Evolutionary conservation across 2,797 vertebrate genomes (phyloP).

Genomic region (Falco cherrug): DNA sequence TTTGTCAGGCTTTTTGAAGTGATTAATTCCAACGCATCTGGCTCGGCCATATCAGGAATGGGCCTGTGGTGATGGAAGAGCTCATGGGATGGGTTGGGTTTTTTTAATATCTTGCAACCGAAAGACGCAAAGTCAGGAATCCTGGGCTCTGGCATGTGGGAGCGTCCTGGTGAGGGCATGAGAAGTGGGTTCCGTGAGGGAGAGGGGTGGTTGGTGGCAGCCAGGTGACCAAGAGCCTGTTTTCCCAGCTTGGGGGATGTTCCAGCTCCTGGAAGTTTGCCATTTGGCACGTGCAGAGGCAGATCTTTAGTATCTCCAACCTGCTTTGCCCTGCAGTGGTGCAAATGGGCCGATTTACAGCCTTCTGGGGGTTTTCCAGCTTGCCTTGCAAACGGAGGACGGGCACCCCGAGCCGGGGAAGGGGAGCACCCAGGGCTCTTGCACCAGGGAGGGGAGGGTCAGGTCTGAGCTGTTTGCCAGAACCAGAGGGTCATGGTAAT

Average conservation of each 20-base stretch:
- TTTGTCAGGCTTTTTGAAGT: neutral
- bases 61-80: neutral
- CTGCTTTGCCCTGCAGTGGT: neutral
- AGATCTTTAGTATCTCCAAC: neutral
- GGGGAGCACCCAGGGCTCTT: accelerated
- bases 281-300: accelerated
- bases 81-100: accelerated
- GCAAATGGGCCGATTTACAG: neutral
- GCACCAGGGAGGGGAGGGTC: accelerated
- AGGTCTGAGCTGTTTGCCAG: neutral
- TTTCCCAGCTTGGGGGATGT: neutral
- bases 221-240: neutral
- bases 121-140: neutral
- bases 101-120: neutral
- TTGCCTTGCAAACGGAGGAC: neutral
- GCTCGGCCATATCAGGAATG: neutral
- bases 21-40: neutral
- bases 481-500: neutral
- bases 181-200: neutral
- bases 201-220: neutral
- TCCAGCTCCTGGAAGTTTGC: neutral
- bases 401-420: neutral
- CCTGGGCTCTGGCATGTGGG: neutral
- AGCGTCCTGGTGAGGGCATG: neutral
- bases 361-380: neutral